A percentile compares a stretch with the other conserved stretches of the same genome.
phyloP scores from a whole-genome alignment of 2,888 invertebrate genomes.

The Pachliopta kotzebuea region DNA sequence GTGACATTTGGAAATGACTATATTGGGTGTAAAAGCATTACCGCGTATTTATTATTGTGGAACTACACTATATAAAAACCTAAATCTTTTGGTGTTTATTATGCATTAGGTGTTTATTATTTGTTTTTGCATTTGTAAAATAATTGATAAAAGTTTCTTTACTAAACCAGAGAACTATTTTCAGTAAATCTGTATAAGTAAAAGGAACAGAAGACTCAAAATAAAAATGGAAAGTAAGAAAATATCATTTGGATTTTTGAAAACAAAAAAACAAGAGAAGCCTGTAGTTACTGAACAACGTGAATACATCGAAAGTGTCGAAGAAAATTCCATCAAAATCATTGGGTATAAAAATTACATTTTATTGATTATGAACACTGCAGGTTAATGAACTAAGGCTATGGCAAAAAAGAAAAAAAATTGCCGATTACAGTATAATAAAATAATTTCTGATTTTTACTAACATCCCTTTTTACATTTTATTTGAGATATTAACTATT shows the following conservation, averaged over 20 bases:
- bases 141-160: background rate
- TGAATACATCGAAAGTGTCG: conserved; percentile 88
- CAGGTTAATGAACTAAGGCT: no score
- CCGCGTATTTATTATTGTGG: no score
- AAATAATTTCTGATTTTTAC: background rate
- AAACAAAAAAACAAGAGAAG: conserved; percentile 77
- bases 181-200: background rate
- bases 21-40: no score
- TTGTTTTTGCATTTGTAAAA: background rate
- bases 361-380: background rate
- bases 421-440: no score
- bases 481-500: background rate
- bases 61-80: no score
- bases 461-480: background rate
- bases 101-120: background rate
- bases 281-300: conserved; percentile 71
- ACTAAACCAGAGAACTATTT: background rate
- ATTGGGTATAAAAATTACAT: conserved; percentile 75
- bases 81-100: background rate
- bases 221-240: conserved; percentile 84
- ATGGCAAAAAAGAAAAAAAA: no score
- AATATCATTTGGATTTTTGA: conserved; percentile 90
- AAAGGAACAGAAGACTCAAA: background rate
- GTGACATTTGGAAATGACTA: no score
- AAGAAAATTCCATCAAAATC: conserved; percentile 88